Percentiles rank a stretch among this genome's conserved stretches.
phyloP scores from a whole-genome alignment of 2,888 invertebrate species.

The Hyposoter dolosus region DNA sequence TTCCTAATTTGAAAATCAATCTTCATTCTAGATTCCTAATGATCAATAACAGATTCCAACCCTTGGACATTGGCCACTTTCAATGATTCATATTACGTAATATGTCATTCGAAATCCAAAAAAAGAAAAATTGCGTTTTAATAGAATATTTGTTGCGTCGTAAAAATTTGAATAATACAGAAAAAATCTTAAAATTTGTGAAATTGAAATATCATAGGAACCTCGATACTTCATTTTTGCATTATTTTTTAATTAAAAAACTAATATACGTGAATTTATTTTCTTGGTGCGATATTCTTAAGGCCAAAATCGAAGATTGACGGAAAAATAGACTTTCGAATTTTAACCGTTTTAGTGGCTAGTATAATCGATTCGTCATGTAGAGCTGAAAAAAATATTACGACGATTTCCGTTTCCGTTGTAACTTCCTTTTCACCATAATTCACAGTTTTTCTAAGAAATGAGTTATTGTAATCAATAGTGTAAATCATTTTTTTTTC shows the following conservation, averaged over 20 bases:
- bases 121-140: background rate
- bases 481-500: background rate
- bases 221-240: background rate
- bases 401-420: slow-evolving; percentile 37
- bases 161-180: background rate
- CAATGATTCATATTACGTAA: background rate
- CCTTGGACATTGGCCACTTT: background rate
- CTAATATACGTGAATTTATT: background rate
- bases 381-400: background rate
- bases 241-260: background rate
- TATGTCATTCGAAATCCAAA: background rate
- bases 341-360: background rate
- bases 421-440: slow-evolving; percentile 13
- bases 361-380: background rate
- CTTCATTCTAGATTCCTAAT: background rate
- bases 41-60: background rate
- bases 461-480: background rate
- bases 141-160: background rate
- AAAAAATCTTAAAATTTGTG: background rate
- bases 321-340: background rate
- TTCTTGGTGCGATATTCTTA: background rate
- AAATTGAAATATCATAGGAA: background rate
- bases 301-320: background rate
- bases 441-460: background rate
- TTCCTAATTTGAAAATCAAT: background rate